Base-by-base conservation (phyloP, 2,113 vertebrate genomes). In the Romanogobio albipinnatus region DNA sequence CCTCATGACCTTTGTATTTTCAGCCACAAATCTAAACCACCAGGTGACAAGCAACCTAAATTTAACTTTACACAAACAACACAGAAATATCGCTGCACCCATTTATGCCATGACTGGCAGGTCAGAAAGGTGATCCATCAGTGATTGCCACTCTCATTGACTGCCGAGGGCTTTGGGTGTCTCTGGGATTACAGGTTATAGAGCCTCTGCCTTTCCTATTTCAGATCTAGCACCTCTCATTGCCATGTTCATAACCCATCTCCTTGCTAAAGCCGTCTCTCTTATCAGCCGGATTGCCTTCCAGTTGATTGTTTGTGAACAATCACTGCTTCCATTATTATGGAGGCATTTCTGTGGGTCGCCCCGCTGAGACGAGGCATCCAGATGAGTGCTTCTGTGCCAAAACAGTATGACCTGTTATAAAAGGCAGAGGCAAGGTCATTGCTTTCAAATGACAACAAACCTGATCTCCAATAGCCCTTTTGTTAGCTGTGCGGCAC, bases 241-340 rank as follows among this genome's bases (percentile, higher is more conserved):
- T 85, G 82, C 87, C 74, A 87, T 88, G 86, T 90, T 91, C 90
- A 91, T 90, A 87, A 88, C 86, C 83, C 81, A 85, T 85, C 86
- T 87, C 83, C 83, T 64, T 79, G 62, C 86, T 78, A 87, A 86
- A 87, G 87, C 74, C 85, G 59, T 76, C 66, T 58, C 84, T 87
- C 86, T 90, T 89, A 89, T 88, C 86, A 81, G 51, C 68, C 29
- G 85, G 90, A 89, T 89, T 91, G 86, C 83, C 86, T 89, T 87
- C 84, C 90, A 85, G 49, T 82, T 82, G 86, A 89, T 89, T 89
- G 89, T 87, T 80, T 83, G 85, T 80, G 86, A 87, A 86, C 89
- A 91, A 90, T 91, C 89, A 89, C 86, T 24, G 84, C 66, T 87
- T 90, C 90, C 81, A 89, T 90, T 89, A 91, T 89, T 83, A 86